Percentiles rank a stretch among this genome's conserved stretches.
These are phyloP conservation scores for Hafferia zeledoni DNA, from an alignment of 2,797 vertebrate genomes.

Conservation along the genomic window DNA sequence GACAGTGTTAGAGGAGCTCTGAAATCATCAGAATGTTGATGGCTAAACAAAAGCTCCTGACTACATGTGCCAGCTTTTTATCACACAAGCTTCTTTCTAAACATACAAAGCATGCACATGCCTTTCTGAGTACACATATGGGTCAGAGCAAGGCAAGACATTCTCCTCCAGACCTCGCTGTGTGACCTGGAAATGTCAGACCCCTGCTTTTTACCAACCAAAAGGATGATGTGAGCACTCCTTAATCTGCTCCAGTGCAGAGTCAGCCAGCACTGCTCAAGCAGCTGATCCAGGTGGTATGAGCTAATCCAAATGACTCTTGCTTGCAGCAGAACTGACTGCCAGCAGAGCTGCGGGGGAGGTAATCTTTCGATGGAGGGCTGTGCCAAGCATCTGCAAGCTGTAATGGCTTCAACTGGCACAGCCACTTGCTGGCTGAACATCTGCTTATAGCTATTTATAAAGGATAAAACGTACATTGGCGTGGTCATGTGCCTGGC, in stretches of 20 bases:
- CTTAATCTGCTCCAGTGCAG: not conserved
- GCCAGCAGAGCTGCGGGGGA: conserved; percentile 45
- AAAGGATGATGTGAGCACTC: not conserved
- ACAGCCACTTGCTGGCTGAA: conserved; percentile 32
- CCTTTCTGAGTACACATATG: not conserved
- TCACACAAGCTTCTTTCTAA: not conserved
- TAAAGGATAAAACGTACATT: not conserved
- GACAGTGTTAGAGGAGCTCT: not conserved
- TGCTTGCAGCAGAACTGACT: conserved; percentile 2
- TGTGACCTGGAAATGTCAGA: not conserved
- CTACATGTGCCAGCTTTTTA: not conserved
- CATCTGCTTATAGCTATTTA: conserved; percentile 46
- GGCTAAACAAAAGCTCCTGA: not conserved
- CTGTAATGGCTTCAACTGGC: conserved; percentile 25
- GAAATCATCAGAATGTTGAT: not conserved
- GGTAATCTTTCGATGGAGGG: conserved; percentile 32
- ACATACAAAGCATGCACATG: not conserved
- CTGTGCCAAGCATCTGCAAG: conserved; percentile 35
- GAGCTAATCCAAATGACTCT: conserved; percentile 39
- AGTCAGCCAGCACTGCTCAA: not conserved
- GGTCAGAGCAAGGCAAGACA: not conserved
- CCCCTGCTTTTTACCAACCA: not conserved
- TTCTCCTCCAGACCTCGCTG: not conserved
- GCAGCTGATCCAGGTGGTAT: conserved; percentile 49
- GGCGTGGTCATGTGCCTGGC: not conserved